Evolutionary conservation across 1,140 invertebrate species (phyloP).

Genomic region (Zaprionus nigranus): DNA sequence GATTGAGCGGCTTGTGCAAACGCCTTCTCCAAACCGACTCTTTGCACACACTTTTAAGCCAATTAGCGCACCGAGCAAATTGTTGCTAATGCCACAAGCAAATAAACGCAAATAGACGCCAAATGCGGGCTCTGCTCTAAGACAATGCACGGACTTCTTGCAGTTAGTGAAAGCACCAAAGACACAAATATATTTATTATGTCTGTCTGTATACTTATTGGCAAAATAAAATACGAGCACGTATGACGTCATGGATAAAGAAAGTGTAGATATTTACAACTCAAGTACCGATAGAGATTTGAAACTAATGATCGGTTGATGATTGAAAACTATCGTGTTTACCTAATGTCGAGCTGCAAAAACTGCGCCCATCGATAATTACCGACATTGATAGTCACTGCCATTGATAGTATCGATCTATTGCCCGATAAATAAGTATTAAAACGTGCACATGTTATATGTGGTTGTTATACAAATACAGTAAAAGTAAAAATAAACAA

Average conservation of each 20-base stretch:
- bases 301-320: background rate
- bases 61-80: constrained; percentile 67
- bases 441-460: too few species aligned
- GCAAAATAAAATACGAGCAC: constrained; percentile 13
- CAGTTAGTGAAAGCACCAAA: constrained; percentile 54
- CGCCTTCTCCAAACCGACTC: constrained; percentile 37
- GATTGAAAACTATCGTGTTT: background rate
- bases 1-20: constrained; percentile 72
- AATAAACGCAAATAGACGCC: constrained; percentile 54
- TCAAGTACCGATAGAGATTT: background rate
- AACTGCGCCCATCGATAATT: too few species aligned
- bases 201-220: background rate
- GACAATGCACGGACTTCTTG: constrained; percentile 72
- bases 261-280: background rate
- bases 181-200: background rate
- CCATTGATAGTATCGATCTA: too few species aligned
- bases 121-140: constrained; percentile 50
- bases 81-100: constrained; percentile 66
- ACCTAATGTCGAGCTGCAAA: background rate
- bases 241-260: background rate
- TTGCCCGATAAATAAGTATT: too few species aligned
- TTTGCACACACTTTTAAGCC: constrained; percentile 62
- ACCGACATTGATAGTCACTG: too few species aligned
- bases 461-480: too few species aligned
- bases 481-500: too few species aligned